Percentiles rank a stretch among this genome's conserved stretches.
Conservation (phyloP, 2,113 vertebrate species). For the Lamprotornis superbus region DNA sequence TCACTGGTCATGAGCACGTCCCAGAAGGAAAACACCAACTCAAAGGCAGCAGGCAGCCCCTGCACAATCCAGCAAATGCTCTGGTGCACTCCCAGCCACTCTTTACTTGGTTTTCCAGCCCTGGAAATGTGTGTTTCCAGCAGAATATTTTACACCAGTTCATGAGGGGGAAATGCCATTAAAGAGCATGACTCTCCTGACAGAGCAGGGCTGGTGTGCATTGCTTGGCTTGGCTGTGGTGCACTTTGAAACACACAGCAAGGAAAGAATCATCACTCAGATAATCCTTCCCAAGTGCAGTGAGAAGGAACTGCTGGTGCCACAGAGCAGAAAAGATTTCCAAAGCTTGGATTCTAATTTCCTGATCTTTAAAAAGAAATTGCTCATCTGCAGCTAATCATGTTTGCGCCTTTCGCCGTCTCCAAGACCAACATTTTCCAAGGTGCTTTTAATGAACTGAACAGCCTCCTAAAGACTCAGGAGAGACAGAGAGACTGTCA, state of each 20-base stretch:
- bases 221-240: neutral
- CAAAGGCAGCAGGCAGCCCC: neutral
- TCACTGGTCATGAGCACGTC: neutral
- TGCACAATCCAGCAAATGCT: neutral
- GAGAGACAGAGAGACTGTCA: conserved; percentile 6
- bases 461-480: neutral
- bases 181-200: neutral
- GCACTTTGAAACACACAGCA: neutral
- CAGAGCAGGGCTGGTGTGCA: neutral
- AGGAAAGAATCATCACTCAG: neutral
- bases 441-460: conserved; percentile 32
- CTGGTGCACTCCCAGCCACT: neutral
- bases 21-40: neutral
- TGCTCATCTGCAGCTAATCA: conserved; percentile 17
- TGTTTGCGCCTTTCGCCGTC: neutral
- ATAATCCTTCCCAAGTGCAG: neutral
- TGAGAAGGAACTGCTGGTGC: neutral
- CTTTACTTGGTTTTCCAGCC: neutral
- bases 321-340: neutral
- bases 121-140: neutral
- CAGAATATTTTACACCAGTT: neutral
- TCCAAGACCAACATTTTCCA: conserved; percentile 43
- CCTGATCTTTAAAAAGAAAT: neutral
- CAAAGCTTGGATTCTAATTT: neutral
- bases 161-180: neutral